These are phyloP conservation scores for Cantharis rufa DNA, from an alignment of 2,888 invertebrate species.

Conservation along the genomic window DNA sequence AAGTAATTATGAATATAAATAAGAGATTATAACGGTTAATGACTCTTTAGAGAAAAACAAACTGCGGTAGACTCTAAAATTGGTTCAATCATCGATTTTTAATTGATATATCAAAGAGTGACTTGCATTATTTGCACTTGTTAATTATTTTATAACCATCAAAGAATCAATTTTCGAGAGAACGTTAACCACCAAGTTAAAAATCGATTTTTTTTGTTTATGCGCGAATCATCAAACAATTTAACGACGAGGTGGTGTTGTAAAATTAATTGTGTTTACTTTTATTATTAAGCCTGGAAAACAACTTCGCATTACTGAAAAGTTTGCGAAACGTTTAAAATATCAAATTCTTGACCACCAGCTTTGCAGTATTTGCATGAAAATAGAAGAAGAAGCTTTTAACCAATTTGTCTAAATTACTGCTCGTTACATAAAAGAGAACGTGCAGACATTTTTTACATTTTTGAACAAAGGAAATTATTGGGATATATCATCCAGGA, in stretches of 20 bases:
- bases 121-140: constrained; percentile 32
- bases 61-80: constrained; percentile 42
- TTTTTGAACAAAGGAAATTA: neutral
- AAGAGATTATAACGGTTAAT: constrained; percentile 29
- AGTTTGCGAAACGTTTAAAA: neutral
- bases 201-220: neutral
- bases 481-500: neutral
- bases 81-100: constrained; percentile 43
- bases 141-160: constrained; percentile 36
- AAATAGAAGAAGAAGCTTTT: neutral
- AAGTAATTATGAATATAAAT: constrained; percentile 27
- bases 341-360: neutral
- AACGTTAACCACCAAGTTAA: constrained; percentile 3
- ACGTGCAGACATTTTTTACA: neutral
- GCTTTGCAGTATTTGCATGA: neutral
- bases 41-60: constrained; percentile 6
- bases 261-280: neutral
- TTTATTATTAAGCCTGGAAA: neutral
- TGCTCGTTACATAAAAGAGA: neutral
- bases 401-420: neutral
- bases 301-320: neutral
- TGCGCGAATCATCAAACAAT: neutral
- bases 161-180: constrained; percentile 37
- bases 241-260: neutral
- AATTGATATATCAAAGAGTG: constrained; percentile 47